Conservation (phyloP, 2,888 invertebrate species). For the Fragum sueziense region DNA sequence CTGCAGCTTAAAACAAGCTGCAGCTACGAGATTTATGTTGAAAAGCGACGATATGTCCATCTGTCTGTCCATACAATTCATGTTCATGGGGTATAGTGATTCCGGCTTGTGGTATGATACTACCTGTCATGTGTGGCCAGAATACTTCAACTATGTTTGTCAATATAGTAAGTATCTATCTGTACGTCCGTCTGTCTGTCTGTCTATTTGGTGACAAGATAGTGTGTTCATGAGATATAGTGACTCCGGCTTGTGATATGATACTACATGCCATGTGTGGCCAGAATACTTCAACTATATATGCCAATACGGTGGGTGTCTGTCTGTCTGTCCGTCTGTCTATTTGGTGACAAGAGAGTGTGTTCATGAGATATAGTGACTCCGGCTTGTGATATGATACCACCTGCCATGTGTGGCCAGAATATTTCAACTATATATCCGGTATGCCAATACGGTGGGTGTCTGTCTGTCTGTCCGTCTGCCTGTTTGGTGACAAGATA, state of each 20-base stretch:
- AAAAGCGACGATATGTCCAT: too few relatives aligned
- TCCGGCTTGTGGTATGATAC: slow-evolving; percentile 34
- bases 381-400: slow-evolving; percentile 31
- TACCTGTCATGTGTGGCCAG: slow-evolving; percentile 25
- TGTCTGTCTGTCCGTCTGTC: too few relatives aligned
- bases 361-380: slow-evolving; percentile 12
- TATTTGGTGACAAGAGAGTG: slow-evolving; percentile 39
- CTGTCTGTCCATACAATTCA: too few relatives aligned
- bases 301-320: slow-evolving; percentile 45
- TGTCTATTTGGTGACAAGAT: slow-evolving; percentile 18
- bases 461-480: too few relatives aligned
- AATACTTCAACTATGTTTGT: slow-evolving; percentile 33
- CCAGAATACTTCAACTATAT: slow-evolving; percentile 29
- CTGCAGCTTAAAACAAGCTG: too few relatives aligned
- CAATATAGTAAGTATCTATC: slow-evolving; percentile 43
- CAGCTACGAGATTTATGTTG: too few relatives aligned
- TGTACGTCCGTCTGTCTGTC: too few relatives aligned
- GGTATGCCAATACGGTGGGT: slow-evolving; percentile 43
- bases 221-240: slow-evolving; percentile 22
- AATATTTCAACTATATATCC: slow-evolving; percentile 22
- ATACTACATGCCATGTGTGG: slow-evolving; percentile 29
- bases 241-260: slow-evolving; percentile 34
- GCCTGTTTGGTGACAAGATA: too few relatives aligned
- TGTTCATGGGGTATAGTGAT: slow-evolving; percentile 17
- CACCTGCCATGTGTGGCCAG: slow-evolving; percentile 18